Evolutionary conservation across 1,140 invertebrate genomes (phyloP).

Genomic region (Pararge aegeria): DNA sequence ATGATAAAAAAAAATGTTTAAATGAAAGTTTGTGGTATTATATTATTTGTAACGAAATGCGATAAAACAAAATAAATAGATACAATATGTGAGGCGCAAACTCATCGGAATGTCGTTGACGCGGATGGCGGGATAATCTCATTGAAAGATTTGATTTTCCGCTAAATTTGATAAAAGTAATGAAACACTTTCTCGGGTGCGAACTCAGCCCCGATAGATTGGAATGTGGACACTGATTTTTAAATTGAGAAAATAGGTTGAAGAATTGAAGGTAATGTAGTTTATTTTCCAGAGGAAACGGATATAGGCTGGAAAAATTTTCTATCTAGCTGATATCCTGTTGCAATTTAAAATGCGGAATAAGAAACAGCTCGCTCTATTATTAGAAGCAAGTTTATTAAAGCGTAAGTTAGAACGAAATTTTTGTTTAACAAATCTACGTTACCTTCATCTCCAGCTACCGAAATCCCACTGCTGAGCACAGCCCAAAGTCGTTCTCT

Average conservation of each 20-base stretch:
- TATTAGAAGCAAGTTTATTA: too few relatives aligned
- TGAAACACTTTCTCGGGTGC: slow-evolving; percentile 63
- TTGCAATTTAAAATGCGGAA: not conserved
- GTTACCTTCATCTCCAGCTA: too few relatives aligned
- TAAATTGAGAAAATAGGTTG: not conserved
- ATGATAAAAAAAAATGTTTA: too few relatives aligned
- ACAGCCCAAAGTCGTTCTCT: too few relatives aligned
- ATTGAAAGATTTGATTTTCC: slow-evolving; percentile 77
- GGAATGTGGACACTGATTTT: slow-evolving; percentile 24
- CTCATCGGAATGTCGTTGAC: slow-evolving; percentile 22
- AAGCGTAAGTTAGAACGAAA: too few relatives aligned
- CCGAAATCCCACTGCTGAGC: too few relatives aligned
- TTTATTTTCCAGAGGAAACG: not conserved
- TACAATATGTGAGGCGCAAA: slow-evolving; percentile 14
- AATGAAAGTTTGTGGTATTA: too few relatives aligned
- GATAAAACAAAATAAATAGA: slow-evolving; percentile 7
- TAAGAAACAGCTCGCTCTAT: too few relatives aligned
- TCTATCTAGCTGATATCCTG: not conserved
- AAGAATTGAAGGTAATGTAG: not conserved
- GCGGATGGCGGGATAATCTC: slow-evolving; percentile 60
- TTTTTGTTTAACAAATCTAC: too few relatives aligned
- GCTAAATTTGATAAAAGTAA: slow-evolving; percentile 76
- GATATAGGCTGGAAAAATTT: not conserved
- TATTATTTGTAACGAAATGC: not conserved
- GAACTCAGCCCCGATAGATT: slow-evolving; percentile 32